Evolutionary conservation across 2,113 vertebrate genomes (phyloP).

Genomic region (Amphilophus citrinellus): DNA sequence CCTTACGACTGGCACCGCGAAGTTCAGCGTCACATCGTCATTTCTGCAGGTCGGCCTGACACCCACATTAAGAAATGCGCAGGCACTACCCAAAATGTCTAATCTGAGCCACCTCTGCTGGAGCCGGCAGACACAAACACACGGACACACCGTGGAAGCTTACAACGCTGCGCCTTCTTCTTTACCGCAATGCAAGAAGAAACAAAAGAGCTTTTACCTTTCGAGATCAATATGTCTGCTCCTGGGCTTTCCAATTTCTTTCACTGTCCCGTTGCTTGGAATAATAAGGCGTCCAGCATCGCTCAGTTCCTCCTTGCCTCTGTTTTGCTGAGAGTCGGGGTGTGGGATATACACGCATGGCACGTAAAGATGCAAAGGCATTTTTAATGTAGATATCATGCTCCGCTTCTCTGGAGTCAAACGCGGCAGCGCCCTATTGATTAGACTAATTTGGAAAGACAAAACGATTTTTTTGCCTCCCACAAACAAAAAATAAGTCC

Average conservation of each 20-base stretch:
- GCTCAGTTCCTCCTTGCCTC: constrained; percentile 54
- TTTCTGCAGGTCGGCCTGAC: constrained; percentile 51
- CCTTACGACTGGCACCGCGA: constrained; percentile 23
- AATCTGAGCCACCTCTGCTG: constrained; percentile 29
- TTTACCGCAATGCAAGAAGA: constrained; percentile 5
- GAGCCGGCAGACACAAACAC: constrained; percentile 12
- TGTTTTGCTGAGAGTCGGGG: constrained; percentile 70
- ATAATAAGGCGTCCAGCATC: constrained; percentile 61
- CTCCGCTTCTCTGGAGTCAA: background rate
- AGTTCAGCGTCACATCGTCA: constrained; percentile 53
- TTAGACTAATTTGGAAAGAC: background rate
- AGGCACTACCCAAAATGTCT: constrained; percentile 64
- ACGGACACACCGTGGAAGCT: background rate
- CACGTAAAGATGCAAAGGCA: constrained; percentile 79
- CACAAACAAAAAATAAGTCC: background rate
- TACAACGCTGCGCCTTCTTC: background rate
- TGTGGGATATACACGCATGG: constrained; percentile 74
- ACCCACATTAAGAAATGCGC: constrained; percentile 70
- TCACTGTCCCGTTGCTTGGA: constrained; percentile 40
- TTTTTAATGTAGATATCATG: constrained; percentile 50
- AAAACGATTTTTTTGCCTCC: background rate
- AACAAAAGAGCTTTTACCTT: constrained; percentile 67
- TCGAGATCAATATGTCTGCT: constrained; percentile 44
- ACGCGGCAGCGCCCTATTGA: background rate
- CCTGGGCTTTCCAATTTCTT: background rate